Base-by-base conservation (phyloP, 2,888 invertebrate genomes). In the Taphrorychus bicolor region DNA sequence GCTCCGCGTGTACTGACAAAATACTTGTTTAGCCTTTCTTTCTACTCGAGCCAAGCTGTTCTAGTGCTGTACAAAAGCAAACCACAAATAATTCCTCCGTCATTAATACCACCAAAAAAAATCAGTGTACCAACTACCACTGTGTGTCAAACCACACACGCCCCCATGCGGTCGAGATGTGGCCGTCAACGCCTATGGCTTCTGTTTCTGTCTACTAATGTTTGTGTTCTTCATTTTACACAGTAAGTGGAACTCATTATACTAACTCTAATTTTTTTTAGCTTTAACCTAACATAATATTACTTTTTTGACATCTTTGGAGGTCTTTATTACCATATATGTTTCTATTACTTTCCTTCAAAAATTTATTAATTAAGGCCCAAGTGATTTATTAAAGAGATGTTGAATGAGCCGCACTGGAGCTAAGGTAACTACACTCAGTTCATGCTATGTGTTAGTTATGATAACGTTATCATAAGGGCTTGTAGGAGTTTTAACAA, bases 151-250 rank as follows among this genome's bases (percentile, higher is more conserved):
- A 52, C 11, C 56, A n/a, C n/a, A n/a, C n/a, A n/a, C n/a, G n/a
- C n/a, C 24, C 60, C 59, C 59, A 61, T 49, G 57, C 45, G 52
- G 66, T 74, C 71, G 48, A 58, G 65, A 65, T 52, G 49, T 65
- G 65, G 59, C 65, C 59, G 54, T 65, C 65, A 65, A 59, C 74
- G 77, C 78, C 76, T 78, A 77, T 78, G 81, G 81, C 81, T 81
- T 81, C 81, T 81, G 81, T 81, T 77, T 81, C 75, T 81, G 81
- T 81, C 81, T 81, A 81, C 81, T 81, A 81, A 81, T 81, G 80
- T 69, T 56, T 69, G 69, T 69, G 69, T 69, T 60, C 69, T 69
- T 69, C 69, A 65, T 69, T 56, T 54, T 61, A 69, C 57, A 69
- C 69, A 59, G 69, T 69, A 69, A 69, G 69, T 69, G 60, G 57